Conservation (phyloP, 2,888 invertebrate genomes). For the Prosapia bicincta region DNA sequence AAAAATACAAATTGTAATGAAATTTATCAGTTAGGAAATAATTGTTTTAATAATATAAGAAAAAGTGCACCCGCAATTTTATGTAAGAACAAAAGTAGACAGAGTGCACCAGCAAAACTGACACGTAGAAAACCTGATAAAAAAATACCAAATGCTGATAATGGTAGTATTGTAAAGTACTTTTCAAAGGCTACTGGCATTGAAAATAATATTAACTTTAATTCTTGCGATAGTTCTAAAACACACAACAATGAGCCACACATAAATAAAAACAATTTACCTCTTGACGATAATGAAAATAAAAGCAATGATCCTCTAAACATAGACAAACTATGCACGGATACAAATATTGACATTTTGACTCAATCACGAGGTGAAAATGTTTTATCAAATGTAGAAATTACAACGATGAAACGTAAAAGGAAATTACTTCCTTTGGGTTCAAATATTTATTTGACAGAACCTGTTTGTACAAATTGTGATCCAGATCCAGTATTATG, state of each 20-base stretch:
- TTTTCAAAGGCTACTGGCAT: neutral
- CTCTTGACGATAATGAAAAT: neutral
- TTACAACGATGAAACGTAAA: neutral
- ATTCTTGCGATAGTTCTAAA: neutral
- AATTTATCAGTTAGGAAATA: neutral
- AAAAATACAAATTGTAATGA: neutral
- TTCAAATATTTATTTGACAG: neutral
- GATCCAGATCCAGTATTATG: neutral
- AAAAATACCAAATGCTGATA: neutral
- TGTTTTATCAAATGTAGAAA: neutral
- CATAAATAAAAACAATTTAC: neutral
- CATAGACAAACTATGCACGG: neutral
- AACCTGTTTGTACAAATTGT: neutral
- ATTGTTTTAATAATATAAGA: neutral
- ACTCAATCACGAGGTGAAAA: neutral
- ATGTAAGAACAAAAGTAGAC: neutral
- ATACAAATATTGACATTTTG: neutral
- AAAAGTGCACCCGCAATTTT: neutral
- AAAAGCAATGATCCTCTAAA: neutral
- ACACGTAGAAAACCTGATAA: neutral
- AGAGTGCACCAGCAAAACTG: conserved; percentile 26
- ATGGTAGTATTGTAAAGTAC: neutral
- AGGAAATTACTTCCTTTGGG: neutral
- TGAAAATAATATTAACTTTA: neutral
- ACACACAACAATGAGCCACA: neutral